Conservation (phyloP, 2,113 vertebrate species). For the Xerus inauris region DNA sequence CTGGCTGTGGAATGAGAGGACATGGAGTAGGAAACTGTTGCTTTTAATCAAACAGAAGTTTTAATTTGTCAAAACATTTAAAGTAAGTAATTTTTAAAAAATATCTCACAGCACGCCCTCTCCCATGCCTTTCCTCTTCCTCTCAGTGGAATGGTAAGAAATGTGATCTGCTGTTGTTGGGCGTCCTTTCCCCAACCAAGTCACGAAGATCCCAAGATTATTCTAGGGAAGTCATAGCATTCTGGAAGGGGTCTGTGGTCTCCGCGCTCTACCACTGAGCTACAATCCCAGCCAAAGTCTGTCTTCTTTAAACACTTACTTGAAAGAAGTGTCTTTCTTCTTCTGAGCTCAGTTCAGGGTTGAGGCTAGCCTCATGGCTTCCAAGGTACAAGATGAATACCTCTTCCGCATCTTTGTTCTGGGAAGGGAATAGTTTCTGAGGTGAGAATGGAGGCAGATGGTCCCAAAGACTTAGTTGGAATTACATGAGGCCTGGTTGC, state of each 20-base stretch:
- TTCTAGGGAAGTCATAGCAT: neutral
- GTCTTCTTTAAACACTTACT: neutral
- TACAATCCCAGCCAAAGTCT: no score
- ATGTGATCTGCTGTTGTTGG: neutral
- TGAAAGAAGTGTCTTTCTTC: neutral
- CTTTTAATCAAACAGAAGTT: neutral
- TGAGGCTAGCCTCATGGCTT: neutral
- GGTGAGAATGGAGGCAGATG: fast-evolving
- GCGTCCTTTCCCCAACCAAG: neutral
- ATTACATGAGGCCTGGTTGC: neutral
- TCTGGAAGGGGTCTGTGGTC: neutral
- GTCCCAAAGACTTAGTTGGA: neutral
- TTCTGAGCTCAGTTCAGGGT: neutral
- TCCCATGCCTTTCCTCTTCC: no score
- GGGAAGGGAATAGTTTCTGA: neutral
- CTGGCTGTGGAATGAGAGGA: neutral
- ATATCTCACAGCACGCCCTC: neutral
- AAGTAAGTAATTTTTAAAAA: neutral
- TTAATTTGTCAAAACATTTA: neutral
- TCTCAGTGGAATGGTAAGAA: neutral
- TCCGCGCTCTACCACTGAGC: no score
- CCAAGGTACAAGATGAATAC: neutral
- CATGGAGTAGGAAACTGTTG: neutral
- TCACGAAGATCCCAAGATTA: neutral
- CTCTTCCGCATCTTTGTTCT: neutral